Evolutionary conservation across 2,888 invertebrate species (phyloP), one percentile per base, ranked within the genome.

Genomic region (Seira sanloemensis): DNA sequence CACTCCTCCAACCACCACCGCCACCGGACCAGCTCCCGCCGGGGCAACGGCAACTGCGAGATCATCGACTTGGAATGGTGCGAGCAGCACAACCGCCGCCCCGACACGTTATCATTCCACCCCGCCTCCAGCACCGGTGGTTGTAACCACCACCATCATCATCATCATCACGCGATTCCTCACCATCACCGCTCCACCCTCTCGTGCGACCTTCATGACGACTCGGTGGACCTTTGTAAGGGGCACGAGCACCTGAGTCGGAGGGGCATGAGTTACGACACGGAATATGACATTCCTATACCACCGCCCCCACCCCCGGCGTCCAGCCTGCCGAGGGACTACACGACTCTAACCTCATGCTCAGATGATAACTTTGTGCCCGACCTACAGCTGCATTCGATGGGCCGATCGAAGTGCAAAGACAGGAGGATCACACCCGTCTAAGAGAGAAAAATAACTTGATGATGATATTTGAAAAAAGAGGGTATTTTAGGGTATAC

Each of bases 231-330:
- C 21, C 23, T 81, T 0, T 81, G 80, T 69, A 81, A 81, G 46
- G 80, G 80, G 9, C 80, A 81, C 27, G 80, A 81, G 46, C 80
- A 81, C 46, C 50, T 81, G 25, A 81, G 80, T 69, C 74, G 80
- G 46, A 74, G 69, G 26, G 80, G 80, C 16, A 74, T 81, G 67
- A 75, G 75, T 46, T 81, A 81, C 24, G 80, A 81, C n/a, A 81
- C 80, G 0, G 80, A 81, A n/a, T 46, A 78, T 7, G 86, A 86
- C 27, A 79, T 88, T 18, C 87, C 88, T 9, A 78, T 87, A n/a
- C 89, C 89, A 7, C 87, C 86, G 0, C 89, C 89, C 12, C 89
- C 89, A 23, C 89, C 89, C 26, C 87, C 87, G 0, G 86, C 89
- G 16, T 75, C 80, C 18, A 73, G 75, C 27, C 77, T 85, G 26